Evolutionary conservation across 2,797 vertebrate species (phyloP).

Genomic region (Atherinosoma microstoma): DNA sequence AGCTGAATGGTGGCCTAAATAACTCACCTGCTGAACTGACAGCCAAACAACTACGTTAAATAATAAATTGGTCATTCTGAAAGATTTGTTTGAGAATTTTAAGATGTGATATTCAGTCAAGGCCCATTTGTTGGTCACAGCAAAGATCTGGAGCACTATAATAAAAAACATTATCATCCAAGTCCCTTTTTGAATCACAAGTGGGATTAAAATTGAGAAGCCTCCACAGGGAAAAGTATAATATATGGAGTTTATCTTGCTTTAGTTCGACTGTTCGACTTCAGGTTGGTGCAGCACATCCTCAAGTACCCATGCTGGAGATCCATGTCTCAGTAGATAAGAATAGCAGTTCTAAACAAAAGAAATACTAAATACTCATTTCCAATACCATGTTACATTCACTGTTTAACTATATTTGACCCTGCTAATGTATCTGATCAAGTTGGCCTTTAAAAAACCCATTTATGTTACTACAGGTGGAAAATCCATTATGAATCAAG

Average conservation of each 20-base stretch:
- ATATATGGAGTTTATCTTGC: too few relatives aligned
- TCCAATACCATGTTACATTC: not conserved
- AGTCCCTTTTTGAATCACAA: not conserved
- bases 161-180: too few relatives aligned
- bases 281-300: not conserved
- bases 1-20: not conserved
- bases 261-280: constrained; percentile 6
- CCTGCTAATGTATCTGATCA: not conserved
- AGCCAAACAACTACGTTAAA: too few relatives aligned
- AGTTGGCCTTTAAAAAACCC: not conserved
- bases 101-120: not conserved
- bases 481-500: not conserved
- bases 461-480: not conserved
- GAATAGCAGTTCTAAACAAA: not conserved
- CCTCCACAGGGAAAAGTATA: not conserved
- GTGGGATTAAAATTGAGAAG: not conserved
- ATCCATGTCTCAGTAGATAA: not conserved
- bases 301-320: constrained; percentile 22
- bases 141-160: too few relatives aligned
- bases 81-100: too few relatives aligned
- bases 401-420: not conserved
- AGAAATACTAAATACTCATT: not conserved
- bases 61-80: too few relatives aligned
- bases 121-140: not conserved
- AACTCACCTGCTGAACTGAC: not conserved